phyloP scores from a whole-genome alignment of 30 jellyfish, hydroid and myxozoan species.

The Cassiopea xamachana region DNA sequence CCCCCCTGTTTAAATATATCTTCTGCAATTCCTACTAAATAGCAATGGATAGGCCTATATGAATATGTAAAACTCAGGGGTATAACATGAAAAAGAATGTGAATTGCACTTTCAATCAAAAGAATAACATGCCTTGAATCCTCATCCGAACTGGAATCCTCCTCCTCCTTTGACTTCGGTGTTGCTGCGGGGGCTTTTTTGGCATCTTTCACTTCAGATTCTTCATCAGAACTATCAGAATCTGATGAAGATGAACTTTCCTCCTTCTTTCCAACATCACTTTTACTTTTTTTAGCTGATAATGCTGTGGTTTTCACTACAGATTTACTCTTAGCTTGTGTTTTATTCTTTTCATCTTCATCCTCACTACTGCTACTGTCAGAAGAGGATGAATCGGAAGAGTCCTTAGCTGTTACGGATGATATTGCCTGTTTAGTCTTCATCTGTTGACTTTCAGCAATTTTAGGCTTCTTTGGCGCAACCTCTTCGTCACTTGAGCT shows the following conservation, averaged over 20 bases:
- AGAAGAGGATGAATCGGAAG: conserved; percentile 28
- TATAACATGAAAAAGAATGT: too few relatives aligned
- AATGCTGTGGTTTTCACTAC: conserved; percentile 4
- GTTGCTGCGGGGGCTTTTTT: too few relatives aligned
- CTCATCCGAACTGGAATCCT: background rate
- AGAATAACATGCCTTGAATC: conserved; percentile 39
- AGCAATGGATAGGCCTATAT: too few relatives aligned
- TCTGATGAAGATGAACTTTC: conserved; percentile 25
- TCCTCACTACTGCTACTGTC: background rate
- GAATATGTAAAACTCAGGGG: too few relatives aligned
- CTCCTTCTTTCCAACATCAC: background rate
- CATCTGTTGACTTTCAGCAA: background rate
- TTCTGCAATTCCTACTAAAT: too few relatives aligned
- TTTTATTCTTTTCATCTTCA: conserved; percentile 1
- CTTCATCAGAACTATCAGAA: conserved; percentile 42
- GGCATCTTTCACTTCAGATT: conserved; percentile 5
- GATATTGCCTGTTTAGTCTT: background rate
- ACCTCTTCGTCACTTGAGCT: conserved; percentile 9
- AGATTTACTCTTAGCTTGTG: background rate
- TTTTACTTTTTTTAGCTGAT: background rate
- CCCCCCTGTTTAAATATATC: too few relatives aligned
- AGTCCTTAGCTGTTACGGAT: background rate
- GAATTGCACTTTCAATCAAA: too few relatives aligned
- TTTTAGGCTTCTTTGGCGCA: background rate
- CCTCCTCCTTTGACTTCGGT: too few relatives aligned